Evolutionary conservation across 2,888 invertebrate species (phyloP).

Genomic region (Pheosia gnoma): DNA sequence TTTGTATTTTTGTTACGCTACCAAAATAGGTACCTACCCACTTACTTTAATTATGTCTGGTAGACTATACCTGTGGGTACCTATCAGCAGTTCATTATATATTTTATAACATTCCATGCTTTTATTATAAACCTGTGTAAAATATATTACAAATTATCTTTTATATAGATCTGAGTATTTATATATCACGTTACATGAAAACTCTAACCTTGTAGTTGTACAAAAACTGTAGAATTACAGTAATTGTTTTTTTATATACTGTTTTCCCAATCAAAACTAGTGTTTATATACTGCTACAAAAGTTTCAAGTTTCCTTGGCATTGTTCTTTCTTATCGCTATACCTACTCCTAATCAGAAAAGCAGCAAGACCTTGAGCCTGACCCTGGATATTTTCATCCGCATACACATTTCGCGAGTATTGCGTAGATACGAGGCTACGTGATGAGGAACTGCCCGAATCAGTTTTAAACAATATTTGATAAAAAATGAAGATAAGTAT

Average conservation of each 20-base stretch:
- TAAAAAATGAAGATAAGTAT: constrained; percentile 46
- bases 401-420: constrained; percentile 74
- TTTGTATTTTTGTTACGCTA: no score
- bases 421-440: constrained; percentile 62
- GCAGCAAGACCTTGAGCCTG: constrained; percentile 78
- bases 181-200: constrained; percentile 51
- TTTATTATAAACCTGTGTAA: no score
- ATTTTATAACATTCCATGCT: no score
- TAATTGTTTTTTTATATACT: constrained; percentile 67
- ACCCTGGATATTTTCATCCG: constrained; percentile 82
- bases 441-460: constrained; percentile 60
- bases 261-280: constrained; percentile 43
- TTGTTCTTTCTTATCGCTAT: constrained; percentile 65
- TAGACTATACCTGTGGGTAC: no score
- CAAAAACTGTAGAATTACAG: constrained; percentile 72
- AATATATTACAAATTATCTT: constrained; percentile 8
- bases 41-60: no score
- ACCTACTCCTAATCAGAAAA: constrained; percentile 75
- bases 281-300: constrained; percentile 47
- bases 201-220: constrained; percentile 68
- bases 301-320: constrained; percentile 53
- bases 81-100: no score
- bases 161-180: constrained; percentile 31
- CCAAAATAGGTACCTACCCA: no score
- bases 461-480: constrained; percentile 49